Percentiles rank a stretch among this genome's conserved stretches.
Conservation (phyloP, 37 sponge, comb jelly and placozoan species). For the Ianthella basta region DNA sequence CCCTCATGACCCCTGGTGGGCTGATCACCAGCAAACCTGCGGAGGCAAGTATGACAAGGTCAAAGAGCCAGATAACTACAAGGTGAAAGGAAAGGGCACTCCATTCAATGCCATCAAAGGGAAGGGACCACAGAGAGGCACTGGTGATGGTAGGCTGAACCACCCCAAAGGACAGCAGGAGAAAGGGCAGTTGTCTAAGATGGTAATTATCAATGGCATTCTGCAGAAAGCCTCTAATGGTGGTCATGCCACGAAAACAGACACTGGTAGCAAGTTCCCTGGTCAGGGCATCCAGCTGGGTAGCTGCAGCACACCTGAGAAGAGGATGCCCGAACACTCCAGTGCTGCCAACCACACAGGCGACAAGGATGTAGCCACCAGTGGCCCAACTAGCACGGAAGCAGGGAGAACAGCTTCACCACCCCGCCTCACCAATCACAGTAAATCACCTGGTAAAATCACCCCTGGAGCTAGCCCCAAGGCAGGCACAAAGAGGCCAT, state of each 20-base stretch:
- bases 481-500: too few species aligned
- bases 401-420: too few species aligned
- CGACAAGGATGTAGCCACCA: background rate
- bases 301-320: background rate
- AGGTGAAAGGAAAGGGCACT: conserved; percentile 38
- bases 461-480: too few species aligned
- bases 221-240: background rate
- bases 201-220: conserved; percentile 10
- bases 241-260: background rate
- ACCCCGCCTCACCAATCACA: too few species aligned
- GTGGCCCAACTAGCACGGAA: too few species aligned
- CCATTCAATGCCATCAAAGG: too few species aligned
- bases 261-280: background rate
- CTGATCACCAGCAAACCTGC: conserved; percentile 72
- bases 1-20: conserved; percentile 90
- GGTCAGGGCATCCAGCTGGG: background rate
- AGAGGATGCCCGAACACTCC: background rate
- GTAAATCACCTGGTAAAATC: too few species aligned
- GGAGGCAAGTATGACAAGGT: conserved; percentile 86
- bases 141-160: background rate
- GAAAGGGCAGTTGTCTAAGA: background rate
- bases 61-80: conserved; percentile 77
- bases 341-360: background rate
- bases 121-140: background rate
- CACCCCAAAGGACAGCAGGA: background rate